These are phyloP conservation scores for Drosophila hamatofila DNA, from an alignment of 2,888 invertebrate species.

Conservation along the genomic window DNA sequence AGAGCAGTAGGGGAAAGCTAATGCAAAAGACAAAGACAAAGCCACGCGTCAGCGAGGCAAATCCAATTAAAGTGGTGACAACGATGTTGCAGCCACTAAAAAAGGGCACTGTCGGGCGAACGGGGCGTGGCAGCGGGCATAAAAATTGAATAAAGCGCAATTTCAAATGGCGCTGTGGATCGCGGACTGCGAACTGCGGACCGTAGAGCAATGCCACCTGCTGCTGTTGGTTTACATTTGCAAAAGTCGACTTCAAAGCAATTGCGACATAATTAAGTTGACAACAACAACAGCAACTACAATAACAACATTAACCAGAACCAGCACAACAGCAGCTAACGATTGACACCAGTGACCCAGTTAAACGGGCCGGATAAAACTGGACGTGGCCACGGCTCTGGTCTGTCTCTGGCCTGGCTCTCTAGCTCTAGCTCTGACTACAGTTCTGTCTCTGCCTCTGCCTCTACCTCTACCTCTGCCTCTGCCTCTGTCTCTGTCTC, in stretches of 20 bases:
- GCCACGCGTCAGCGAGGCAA: conserved; percentile 61
- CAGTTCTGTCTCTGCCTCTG: conserved; percentile 11
- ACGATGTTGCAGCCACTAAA: conserved; percentile 68
- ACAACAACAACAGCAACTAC: conserved; percentile 58
- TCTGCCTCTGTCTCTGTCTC: conserved; percentile 14
- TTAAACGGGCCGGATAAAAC: conserved; percentile 62
- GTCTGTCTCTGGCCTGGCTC: conserved; percentile 18
- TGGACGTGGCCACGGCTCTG: conserved; percentile 43
- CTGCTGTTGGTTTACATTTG: conserved; percentile 60
- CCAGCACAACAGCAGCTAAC: conserved; percentile 51
- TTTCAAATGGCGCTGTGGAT: conserved; percentile 60
- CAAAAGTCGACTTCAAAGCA: conserved; percentile 78
- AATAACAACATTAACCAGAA: conserved; percentile 35
- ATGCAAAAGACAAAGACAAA: conserved; percentile 54
- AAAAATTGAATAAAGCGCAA: conserved; percentile 76
- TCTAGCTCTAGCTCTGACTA: conserved; percentile 19
- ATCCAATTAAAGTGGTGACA: conserved; percentile 75
- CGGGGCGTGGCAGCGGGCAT: conserved; percentile 38
- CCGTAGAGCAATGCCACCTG: conserved; percentile 56
- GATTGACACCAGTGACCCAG: conserved; percentile 78
- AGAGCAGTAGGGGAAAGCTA: conserved; percentile 39
- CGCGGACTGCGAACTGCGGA: conserved; percentile 13
- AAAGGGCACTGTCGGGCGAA: conserved; percentile 41
- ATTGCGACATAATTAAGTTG: conserved; percentile 80
- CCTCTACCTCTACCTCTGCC: conserved; percentile 12